Percentiles rank a stretch among this genome's conserved stretches.
Evolutionary conservation across 2,797 vertebrate genomes (phyloP).

Genomic region (Phoebastria nigripes): DNA sequence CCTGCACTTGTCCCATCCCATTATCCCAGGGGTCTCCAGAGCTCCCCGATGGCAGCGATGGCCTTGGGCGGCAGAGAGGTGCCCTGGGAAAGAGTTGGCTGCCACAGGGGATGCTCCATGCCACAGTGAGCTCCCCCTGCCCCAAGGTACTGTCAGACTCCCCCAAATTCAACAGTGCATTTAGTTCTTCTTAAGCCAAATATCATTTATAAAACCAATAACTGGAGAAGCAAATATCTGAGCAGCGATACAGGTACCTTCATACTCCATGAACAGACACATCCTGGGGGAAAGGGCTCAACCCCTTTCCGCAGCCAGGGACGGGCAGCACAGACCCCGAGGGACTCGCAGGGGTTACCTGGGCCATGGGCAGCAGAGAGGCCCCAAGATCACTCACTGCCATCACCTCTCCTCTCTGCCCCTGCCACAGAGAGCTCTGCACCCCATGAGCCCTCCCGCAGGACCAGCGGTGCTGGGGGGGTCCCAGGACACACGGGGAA

Average conservation of each 20-base stretch:
- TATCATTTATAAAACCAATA: neutral
- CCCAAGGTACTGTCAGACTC: neutral
- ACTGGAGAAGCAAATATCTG: neutral
- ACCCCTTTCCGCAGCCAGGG: neutral
- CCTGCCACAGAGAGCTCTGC: neutral
- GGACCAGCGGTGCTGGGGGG: neutral
- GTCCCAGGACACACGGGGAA: rapidly evolving
- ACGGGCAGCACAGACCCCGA: neutral
- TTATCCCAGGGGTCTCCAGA: neutral
- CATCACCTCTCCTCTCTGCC: neutral
- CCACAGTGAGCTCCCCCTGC: neutral
- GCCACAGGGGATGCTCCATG: neutral
- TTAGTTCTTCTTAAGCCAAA: neutral
- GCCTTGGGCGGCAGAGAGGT: neutral
- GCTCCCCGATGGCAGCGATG: neutral
- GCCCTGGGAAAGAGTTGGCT: neutral
- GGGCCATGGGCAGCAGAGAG: neutral
- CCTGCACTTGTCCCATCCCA: neutral
- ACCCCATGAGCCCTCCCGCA: rapidly evolving
- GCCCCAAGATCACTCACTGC: rapidly evolving
- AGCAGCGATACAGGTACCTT: neutral
- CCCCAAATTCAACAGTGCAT: neutral
- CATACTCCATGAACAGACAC: neutral
- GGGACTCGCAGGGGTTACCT: rapidly evolving
- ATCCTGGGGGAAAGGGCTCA: neutral